These are phyloP conservation scores for Myotis findleyi DNA, from an alignment of 2,797 vertebrate genomes.

Conservation along the genomic window DNA sequence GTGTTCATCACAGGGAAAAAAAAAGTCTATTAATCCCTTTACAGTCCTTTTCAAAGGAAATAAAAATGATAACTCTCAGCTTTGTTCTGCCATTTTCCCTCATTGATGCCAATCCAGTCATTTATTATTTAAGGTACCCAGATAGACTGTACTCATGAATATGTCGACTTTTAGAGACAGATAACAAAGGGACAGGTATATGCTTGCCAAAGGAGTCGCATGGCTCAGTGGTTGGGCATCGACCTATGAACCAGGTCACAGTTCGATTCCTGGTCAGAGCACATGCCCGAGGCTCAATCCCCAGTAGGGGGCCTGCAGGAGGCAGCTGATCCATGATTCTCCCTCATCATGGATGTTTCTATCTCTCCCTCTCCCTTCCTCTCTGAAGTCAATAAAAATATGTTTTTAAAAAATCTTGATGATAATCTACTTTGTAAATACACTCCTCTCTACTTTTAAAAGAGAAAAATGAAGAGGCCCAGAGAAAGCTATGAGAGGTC, in stretches of 20 bases:
- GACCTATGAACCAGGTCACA: too few relatives aligned
- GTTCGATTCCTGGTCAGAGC: too few relatives aligned
- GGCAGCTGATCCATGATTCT: too few relatives aligned
- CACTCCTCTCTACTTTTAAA: background rate
- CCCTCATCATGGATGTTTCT: too few relatives aligned
- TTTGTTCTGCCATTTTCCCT: slow-evolving; percentile 4
- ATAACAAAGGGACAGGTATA: background rate
- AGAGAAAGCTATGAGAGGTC: background rate
- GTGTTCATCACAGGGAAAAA: background rate
- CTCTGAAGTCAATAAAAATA: too few relatives aligned
- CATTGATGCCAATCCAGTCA: background rate
- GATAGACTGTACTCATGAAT: background rate
- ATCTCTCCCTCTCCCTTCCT: too few relatives aligned
- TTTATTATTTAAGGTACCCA: background rate
- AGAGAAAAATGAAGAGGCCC: background rate
- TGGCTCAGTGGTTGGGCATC: too few relatives aligned
- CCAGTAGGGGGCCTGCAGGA: too few relatives aligned
- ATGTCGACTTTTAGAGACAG: slow-evolving; percentile 49
- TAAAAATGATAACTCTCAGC: background rate
- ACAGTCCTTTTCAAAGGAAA: background rate
- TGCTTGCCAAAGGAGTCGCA: background rate
- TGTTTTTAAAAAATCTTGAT: background rate
- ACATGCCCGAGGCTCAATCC: too few relatives aligned
- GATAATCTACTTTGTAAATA: background rate
- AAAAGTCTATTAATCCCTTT: background rate